A percentile compares a stretch with the other conserved stretches of the same genome.
These are phyloP conservation scores for Cerastoderma edule DNA, from an alignment of 2,888 invertebrate species.

Conservation along the genomic window DNA sequence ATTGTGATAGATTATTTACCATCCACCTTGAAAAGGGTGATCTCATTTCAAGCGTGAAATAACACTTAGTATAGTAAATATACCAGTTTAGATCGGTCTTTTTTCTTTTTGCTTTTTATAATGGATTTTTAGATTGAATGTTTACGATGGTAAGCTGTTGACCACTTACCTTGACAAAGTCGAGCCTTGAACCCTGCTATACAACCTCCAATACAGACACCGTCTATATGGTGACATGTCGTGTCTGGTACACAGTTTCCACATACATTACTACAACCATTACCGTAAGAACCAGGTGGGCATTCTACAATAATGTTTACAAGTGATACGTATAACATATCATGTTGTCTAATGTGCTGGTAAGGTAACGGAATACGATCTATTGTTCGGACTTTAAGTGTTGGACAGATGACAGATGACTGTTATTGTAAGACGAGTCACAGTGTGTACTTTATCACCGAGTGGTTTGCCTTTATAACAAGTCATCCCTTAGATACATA, in stretches of 20 bases:
- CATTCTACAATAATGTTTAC: background rate
- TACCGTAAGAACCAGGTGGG: background rate
- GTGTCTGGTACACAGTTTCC: slow-evolving; percentile 28
- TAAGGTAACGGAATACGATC: too few species aligned
- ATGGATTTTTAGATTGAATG: background rate
- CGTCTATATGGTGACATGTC: slow-evolving; percentile 26
- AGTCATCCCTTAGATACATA: too few species aligned
- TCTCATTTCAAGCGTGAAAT: background rate
- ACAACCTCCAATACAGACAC: slow-evolving; percentile 25
- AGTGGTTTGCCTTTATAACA: too few species aligned
- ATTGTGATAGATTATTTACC: background rate
- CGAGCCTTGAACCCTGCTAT: background rate
- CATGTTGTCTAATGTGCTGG: too few species aligned
- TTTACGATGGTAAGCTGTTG: too few species aligned
- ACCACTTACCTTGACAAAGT: background rate
- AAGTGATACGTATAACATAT: background rate
- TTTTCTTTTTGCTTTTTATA: background rate
- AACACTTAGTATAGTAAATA: background rate
- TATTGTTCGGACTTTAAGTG: too few species aligned
- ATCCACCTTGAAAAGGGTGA: background rate
- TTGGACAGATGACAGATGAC: too few species aligned
- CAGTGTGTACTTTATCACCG: too few species aligned
- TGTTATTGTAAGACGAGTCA: too few species aligned
- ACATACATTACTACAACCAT: background rate
- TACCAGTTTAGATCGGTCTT: background rate